Evolutionary conservation across 2,113 vertebrate species (phyloP).

Genomic region (Cyprinus carpio): DNA sequence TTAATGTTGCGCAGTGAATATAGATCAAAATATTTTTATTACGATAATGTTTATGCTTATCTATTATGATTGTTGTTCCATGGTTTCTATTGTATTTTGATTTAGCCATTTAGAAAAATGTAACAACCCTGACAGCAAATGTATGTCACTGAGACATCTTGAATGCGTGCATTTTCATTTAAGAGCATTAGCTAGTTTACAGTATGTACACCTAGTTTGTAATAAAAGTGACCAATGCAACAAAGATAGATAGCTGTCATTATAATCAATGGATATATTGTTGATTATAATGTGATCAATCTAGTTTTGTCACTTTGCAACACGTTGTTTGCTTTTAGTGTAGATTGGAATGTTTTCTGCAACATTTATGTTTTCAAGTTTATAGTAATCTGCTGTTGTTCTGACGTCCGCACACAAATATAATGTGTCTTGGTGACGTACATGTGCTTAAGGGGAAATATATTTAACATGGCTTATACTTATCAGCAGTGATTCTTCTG

Average conservation of each 20-base stretch:
- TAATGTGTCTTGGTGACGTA: not conserved
- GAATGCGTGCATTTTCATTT: not conserved
- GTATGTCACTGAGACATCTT: not conserved
- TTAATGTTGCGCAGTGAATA: conserved; percentile 30
- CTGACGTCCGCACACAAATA: not conserved
- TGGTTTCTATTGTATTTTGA: conserved; percentile 48
- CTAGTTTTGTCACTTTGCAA: not conserved
- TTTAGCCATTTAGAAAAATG: conserved; percentile 29
- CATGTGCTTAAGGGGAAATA: conserved; percentile 7
- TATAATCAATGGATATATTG: not conserved
- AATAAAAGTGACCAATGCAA: not conserved
- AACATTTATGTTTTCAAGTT: not conserved
- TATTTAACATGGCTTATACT: conserved; percentile 50
- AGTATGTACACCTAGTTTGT: not conserved
- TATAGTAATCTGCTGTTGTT: not conserved
- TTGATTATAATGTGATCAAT: not conserved
- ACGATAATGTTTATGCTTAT: conserved; percentile 37
- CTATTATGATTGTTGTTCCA: conserved; percentile 41
- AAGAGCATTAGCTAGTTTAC: not conserved
- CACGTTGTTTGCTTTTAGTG: not conserved
- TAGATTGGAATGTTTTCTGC: not conserved
- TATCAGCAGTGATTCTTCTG: conserved; percentile 48
- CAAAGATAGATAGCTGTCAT: not conserved
- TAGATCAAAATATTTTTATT: conserved; percentile 40
- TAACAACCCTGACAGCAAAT: conserved; percentile 15